Base-by-base conservation (phyloP, 2,888 invertebrate genomes). In the Melipona bicolor region DNA sequence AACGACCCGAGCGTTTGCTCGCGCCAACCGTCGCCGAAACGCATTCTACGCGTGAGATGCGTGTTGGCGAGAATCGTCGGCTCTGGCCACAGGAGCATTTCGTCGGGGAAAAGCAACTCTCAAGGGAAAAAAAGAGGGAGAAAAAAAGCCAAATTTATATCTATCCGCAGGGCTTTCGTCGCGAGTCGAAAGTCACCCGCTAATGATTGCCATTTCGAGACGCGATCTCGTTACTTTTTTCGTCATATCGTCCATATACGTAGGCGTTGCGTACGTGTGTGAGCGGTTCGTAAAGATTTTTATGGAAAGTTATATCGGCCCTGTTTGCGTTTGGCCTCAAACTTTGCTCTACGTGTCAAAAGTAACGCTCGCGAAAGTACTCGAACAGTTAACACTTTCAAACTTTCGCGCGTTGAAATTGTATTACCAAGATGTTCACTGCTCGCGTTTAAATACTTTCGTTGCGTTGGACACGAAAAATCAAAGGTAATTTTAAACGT, bases 211-310 rank as follows among this genome's bases (percentile, higher is more conserved):
- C 84, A 82, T 84, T 79, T 43, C 74, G 77, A 77, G 80, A 82
- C 74, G 36, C 76, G 88, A 84, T 88, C 81, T 84, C 82, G 76
- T 88, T 88, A 84, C 79, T 88, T 88, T 88, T 86, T 88, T 88
- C 86, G 77, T 88, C 82, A 82, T 64, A 82, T 52, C 78, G 80
- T 64, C 88, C 77, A 82, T 88, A 71, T 84, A 83, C 72, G 86
- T 74, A 78, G 32, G 65, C n/a, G n/a, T n/a, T n/a, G n/a, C n/a
- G n/a, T n/a, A n/a, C n/a, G n/a, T n/a, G n/a, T n/a, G n/a, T n/a
- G n/a, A n/a, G n/a, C n/a, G n/a, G n/a, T n/a, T n/a, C n/a, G 85
- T 88, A 90, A 91, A 87, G 77, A 82, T 87, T 85, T 88, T 91
- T 90, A 91, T 84, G 89, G 9, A 72, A 76, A 62, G 56, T 69